These are phyloP conservation scores for Centropus bengalensis DNA, from an alignment of 2,113 vertebrate species.

Conservation along the genomic window DNA sequence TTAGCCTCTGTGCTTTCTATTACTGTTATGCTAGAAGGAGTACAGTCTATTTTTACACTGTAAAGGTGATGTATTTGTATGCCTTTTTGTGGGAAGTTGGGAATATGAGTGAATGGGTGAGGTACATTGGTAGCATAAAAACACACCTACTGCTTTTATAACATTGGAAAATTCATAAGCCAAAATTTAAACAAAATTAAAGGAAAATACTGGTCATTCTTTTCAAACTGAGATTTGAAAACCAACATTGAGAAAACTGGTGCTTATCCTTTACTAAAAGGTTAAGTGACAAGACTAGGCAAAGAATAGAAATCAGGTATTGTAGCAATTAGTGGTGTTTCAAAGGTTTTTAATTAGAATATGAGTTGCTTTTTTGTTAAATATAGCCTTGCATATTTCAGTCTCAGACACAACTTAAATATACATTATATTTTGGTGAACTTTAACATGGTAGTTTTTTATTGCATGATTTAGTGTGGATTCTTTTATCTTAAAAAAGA, in stretches of 20 bases:
- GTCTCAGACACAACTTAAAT: not conserved
- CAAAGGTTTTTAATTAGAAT: not conserved
- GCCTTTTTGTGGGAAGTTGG: not conserved
- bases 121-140: not conserved
- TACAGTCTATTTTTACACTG: not conserved
- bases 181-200: not conserved
- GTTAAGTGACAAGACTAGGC: not conserved
- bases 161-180: not conserved
- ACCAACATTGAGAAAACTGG: not conserved
- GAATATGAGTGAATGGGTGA: not conserved
- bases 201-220: not conserved
- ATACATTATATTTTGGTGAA: not conserved
- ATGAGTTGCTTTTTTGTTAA: not conserved
- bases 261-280: not conserved
- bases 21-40: not conserved
- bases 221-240: not conserved
- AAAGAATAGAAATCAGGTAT: not conserved
- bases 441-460: not conserved
- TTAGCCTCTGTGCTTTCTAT: not conserved
- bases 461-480: not conserved
- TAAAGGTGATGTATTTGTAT: not conserved
- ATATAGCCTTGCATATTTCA: constrained; percentile 8
- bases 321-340: not conserved
- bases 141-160: not conserved
- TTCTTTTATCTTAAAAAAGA: not conserved